Evolutionary conservation across 2,888 invertebrate genomes (phyloP).

Genomic region (Pammene fasciana): DNA sequence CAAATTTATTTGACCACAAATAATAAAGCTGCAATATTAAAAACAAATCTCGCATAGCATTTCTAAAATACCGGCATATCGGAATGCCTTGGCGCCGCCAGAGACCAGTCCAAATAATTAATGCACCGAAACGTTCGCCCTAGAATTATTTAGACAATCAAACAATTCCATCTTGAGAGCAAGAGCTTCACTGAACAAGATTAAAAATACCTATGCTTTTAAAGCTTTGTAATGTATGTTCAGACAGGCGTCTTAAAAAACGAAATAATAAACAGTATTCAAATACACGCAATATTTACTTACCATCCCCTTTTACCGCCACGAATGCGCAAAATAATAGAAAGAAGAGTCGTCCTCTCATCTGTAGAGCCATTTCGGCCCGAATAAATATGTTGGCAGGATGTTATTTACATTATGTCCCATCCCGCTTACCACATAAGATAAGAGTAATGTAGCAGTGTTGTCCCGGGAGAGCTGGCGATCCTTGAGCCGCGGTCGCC

Average conservation of each 20-base stretch:
- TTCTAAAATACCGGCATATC: background rate
- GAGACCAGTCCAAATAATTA: conserved; percentile 19
- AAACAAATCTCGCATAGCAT: conserved; percentile 28
- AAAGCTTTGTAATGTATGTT: conserved; percentile 52
- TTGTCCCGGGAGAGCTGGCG: conserved; percentile 22
- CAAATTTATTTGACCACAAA: too few species aligned
- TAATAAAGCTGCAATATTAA: background rate
- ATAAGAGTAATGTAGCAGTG: conserved; percentile 44
- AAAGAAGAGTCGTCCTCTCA: conserved; percentile 64
- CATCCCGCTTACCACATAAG: conserved; percentile 67
- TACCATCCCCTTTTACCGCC: conserved; percentile 66
- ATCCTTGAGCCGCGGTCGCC: conserved; percentile 48
- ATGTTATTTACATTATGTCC: conserved; percentile 68
- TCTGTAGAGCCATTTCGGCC: conserved; percentile 75
- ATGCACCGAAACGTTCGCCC: conserved; percentile 35
- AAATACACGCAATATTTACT: conserved; percentile 66
- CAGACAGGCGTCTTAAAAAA: conserved; percentile 57
- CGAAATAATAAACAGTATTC: conserved; percentile 53
- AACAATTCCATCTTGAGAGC: conserved; percentile 37
- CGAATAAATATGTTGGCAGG: conserved; percentile 64
- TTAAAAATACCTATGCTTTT: conserved; percentile 35
- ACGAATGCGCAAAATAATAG: conserved; percentile 69
- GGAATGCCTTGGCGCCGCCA: background rate
- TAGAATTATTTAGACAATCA: conserved; percentile 27
- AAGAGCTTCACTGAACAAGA: conserved; percentile 27